Base-by-base conservation (phyloP, 2,113 vertebrate genomes). In the Thalassarche chlororhynchos region DNA sequence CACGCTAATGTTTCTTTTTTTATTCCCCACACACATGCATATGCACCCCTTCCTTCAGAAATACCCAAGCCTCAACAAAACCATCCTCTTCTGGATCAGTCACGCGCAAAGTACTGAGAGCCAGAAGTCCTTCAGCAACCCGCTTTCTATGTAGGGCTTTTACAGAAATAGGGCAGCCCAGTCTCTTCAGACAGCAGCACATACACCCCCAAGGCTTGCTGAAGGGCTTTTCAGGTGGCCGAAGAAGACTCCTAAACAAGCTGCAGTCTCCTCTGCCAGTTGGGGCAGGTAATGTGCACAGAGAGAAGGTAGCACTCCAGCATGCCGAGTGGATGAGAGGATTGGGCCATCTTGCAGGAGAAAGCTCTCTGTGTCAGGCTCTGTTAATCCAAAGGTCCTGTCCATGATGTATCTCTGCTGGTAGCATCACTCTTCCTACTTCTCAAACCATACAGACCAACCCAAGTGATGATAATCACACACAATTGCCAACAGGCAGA, bases 401-500 rank as follows among this genome's bases (percentile, higher is more conserved):
- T n/a, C 32, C 5, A 2, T 32, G n/a, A 16, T 25, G 17, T 40
- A 36, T 5, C 26, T 61, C 54, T 40, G 34, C 47, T 81, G 52
- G 28, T 23, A 89, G 51, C 42, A 71, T 15, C 66, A 8, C 8
- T 66, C 32, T 65, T 55, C 8, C 58, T 62, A 9, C n/a, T 60
- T 52, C 28, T 89, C 44, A 81, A 29, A 51, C 12, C 1, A 0
- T 5, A 3, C 26, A 4, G 8, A 82, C 26, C 23, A 40, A 9
- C 10, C 12, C 31, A 29, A 44, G 55, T 3, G 36, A 19, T 5
- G 32, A 44, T 8, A 28, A 29, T 7, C 19, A 9, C 7, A 12
- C 0, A 0, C 17, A 58, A 6, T 4, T 90, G 15, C 44, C 58
- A 55, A 8, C 0, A 0, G 32, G 25, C 29, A 72, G 28, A 79